Conservation (phyloP, 1,140 invertebrate species). For the Mesaphorura yosii region DNA sequence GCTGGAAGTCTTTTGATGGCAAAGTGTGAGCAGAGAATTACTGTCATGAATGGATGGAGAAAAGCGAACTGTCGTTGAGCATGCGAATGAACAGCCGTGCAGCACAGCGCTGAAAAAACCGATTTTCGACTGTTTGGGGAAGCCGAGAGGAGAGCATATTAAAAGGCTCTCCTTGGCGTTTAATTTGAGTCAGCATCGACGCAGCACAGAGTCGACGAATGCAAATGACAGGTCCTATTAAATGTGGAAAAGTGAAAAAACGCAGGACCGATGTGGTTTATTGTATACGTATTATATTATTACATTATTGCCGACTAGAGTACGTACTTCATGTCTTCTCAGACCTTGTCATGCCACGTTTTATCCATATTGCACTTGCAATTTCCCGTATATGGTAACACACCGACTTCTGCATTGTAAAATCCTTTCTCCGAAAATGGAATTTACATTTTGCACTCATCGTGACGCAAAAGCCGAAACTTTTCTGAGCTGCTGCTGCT, state of each 20-base stretch:
- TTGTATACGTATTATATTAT: not conserved
- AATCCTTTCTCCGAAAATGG: no score
- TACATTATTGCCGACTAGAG: no score
- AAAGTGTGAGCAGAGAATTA: no score
- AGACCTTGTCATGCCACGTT: not conserved
- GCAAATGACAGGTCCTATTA: slow-evolving; percentile 31
- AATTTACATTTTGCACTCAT: no score
- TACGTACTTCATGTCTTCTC: not conserved
- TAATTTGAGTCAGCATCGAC: slow-evolving; percentile 31
- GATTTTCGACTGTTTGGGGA: no score
- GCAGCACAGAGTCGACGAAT: slow-evolving; percentile 28
- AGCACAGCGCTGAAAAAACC: no score
- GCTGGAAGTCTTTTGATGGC: no score
- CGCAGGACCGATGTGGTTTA: slow-evolving; percentile 24
- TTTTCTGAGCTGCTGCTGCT: no score
- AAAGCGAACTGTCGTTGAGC: no score
- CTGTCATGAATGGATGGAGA: no score
- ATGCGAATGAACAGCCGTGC: no score
- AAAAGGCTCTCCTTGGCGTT: slow-evolving; percentile 27
- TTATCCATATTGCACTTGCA: not conserved
- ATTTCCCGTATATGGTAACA: not conserved
- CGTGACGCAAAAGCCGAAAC: no score
- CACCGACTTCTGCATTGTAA: not conserved
- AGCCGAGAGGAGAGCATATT: slow-evolving; percentile 25
- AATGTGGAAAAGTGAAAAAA: slow-evolving; percentile 23